A percentile compares a stretch with the other conserved stretches of the same genome.
Evolutionary conservation across 2,113 vertebrate genomes (phyloP).

Genomic region (Leucopsar rothschildi): DNA sequence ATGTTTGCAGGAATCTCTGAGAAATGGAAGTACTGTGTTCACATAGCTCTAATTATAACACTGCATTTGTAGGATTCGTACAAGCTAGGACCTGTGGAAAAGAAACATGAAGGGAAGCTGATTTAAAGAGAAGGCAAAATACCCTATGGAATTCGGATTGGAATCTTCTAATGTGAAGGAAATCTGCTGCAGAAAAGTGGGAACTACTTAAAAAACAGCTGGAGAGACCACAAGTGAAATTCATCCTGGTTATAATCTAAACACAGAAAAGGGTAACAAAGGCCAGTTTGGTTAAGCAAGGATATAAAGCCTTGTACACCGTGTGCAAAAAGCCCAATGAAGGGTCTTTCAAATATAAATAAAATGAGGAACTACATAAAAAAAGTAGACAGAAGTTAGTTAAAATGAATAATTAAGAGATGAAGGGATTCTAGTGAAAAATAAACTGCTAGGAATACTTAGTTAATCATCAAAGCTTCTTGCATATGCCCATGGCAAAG

Average conservation of each 20-base stretch:
- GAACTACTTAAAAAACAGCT: conserved; percentile 64
- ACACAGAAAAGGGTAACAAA: conserved; percentile 37
- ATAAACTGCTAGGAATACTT: background rate
- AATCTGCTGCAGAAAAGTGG: conserved; percentile 43
- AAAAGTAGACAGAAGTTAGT: conserved; percentile 48
- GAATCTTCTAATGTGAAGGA: conserved; percentile 56
- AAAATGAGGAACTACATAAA: conserved; percentile 12
- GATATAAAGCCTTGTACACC: background rate
- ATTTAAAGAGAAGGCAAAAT: conserved; percentile 60
- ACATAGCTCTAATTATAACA: conserved; percentile 72
- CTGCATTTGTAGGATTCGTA: conserved; percentile 43
- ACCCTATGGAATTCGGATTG: conserved; percentile 51
- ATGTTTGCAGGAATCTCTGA: conserved; percentile 70
- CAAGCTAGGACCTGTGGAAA: conserved; percentile 15
- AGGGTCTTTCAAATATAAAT: conserved; percentile 42
- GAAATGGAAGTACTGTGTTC: conserved; percentile 68
- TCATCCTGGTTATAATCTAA: conserved; percentile 59
- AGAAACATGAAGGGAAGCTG: conserved; percentile 48
- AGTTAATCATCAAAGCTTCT: conserved; percentile 1
- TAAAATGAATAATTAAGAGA: conserved; percentile 45
- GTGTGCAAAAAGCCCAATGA: background rate
- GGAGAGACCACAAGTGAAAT: conserved; percentile 61
- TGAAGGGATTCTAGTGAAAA: background rate
- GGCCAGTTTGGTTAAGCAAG: conserved; percentile 15
- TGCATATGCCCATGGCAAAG: background rate